Evolutionary conservation across 1,140 invertebrate species (phyloP), one percentile per base, ranked within the genome.

Genomic region (Polypedilum pembai): DNA sequence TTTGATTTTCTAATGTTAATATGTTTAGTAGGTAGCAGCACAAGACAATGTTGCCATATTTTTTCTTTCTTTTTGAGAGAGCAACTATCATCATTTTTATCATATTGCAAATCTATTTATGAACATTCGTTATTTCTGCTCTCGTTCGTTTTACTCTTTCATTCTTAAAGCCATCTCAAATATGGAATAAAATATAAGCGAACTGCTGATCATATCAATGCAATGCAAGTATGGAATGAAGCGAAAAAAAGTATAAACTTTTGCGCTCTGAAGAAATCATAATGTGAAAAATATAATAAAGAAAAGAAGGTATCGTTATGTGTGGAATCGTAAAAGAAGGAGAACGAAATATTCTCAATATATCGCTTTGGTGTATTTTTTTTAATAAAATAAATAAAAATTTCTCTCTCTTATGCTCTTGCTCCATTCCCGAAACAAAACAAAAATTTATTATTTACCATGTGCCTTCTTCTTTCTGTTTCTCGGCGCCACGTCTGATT

Each of bases 401-500:
- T 69, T 69, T 69, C 20, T 69, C 20, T 69, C n/a, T 56, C 24
- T 33, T 5, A 33, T 33, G 24, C 24, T 33, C 15, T 56, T 56
- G 12, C 45, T 56, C 45, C 45, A 56, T 56, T 69, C 20, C 18
- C 65, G 17, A 10, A 74, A 66, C 65, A 63, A 76, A 73, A 74
- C 45, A 72, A 73, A 74, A 76, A 76, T 17, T 80, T 80, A 79
- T 81, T 80, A 81, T 81, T 81, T 81, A 81, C 80, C 80, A 79
- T 81, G 79, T 78, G 80, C 80, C 79, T 81, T 81, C 80, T 81
- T 81, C 79, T 81, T 81, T 81, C 80, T 81, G 78, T 80, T 80
- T 79, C 79, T 81, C 80, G 80, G 80, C 80, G 80, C 80, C 80
- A 81, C 81, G 80, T 80, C 79, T 80, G 79, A 69, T 21, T 69